Percentiles rank a stretch among this genome's conserved stretches.
Conservation (phyloP, 1,140 invertebrate species). For the Camponotus pennsylvanicus region DNA sequence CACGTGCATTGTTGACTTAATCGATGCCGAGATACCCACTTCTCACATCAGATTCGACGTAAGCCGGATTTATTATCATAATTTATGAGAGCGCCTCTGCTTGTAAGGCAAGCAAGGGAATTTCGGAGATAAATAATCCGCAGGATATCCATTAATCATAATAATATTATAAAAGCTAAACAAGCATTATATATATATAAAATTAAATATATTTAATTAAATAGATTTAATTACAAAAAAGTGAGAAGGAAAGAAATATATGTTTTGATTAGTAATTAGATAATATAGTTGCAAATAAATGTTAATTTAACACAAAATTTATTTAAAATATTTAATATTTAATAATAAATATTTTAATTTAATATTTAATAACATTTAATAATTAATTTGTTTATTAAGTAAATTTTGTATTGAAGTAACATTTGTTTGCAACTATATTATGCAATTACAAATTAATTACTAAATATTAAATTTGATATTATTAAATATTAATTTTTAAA, state of each 20-base stretch:
- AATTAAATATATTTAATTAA: background rate
- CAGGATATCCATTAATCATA: background rate
- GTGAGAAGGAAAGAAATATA: background rate
- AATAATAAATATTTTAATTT: no score
- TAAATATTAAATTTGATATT: no score
- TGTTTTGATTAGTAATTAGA: background rate
- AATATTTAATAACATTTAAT: no score
- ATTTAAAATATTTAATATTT: no score
- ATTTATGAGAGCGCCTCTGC: slow-evolving; percentile 8
- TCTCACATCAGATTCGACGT: background rate
- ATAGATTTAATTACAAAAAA: background rate
- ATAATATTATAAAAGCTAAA: background rate
- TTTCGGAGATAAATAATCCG: background rate
- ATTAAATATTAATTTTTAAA: no score
- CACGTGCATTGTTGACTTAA: background rate
- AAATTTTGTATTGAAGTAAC: background rate
- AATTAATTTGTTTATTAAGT: no score
- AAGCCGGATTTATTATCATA: slow-evolving; percentile 2
- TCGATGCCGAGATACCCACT: background rate
- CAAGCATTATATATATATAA: background rate
- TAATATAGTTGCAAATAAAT: background rate
- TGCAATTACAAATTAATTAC: background rate
- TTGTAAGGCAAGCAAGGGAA: background rate
- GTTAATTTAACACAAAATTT: background rate
- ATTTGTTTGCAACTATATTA: background rate